A percentile compares a stretch with the other conserved stretches of the same genome.
phyloP scores from a whole-genome alignment of 2,888 invertebrate genomes.

The Calephelis perditalis region DNA sequence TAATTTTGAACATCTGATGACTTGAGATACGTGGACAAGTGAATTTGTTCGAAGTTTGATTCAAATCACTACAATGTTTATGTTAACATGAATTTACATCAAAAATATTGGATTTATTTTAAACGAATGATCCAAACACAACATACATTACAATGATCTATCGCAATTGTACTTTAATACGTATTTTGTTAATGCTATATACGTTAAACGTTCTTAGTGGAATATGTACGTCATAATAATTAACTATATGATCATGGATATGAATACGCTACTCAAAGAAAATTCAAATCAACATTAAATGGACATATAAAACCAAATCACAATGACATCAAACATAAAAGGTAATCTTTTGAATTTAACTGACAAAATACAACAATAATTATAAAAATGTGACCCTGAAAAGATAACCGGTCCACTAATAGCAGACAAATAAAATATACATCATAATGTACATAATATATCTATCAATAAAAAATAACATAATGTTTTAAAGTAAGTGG shows the following conservation, averaged over 20 bases:
- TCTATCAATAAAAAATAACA: slow-evolving; percentile 72
- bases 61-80: slow-evolving; percentile 17
- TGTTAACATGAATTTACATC: slow-evolving; percentile 54
- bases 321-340: slow-evolving; percentile 57
- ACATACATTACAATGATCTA: slow-evolving; percentile 48
- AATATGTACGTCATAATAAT: slow-evolving; percentile 48
- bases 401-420: slow-evolving; percentile 67
- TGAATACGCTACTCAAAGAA: slow-evolving; percentile 31
- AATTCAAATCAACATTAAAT: slow-evolving; percentile 35
- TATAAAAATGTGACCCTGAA: slow-evolving; percentile 66
- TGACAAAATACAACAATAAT: slow-evolving; percentile 73
- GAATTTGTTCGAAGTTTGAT: slow-evolving; percentile 13
- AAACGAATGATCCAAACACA: slow-evolving; percentile 44
- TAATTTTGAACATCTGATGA: slow-evolving; percentile 77
- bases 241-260: slow-evolving; percentile 41
- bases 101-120: slow-evolving; percentile 58
- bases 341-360: slow-evolving; percentile 60
- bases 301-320: slow-evolving; percentile 52
- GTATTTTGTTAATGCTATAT: slow-evolving; percentile 69
- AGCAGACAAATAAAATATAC: slow-evolving; percentile 75
- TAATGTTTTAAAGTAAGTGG: slow-evolving; percentile 73
- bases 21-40: slow-evolving; percentile 59
- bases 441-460: slow-evolving; percentile 78
- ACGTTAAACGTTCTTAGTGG: slow-evolving; percentile 58
- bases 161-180: slow-evolving; percentile 75